A percentile compares a stretch with the other conserved stretches of the same genome.
Conservation (phyloP, 2,797 vertebrate species). For the Neoniphon sammara region DNA sequence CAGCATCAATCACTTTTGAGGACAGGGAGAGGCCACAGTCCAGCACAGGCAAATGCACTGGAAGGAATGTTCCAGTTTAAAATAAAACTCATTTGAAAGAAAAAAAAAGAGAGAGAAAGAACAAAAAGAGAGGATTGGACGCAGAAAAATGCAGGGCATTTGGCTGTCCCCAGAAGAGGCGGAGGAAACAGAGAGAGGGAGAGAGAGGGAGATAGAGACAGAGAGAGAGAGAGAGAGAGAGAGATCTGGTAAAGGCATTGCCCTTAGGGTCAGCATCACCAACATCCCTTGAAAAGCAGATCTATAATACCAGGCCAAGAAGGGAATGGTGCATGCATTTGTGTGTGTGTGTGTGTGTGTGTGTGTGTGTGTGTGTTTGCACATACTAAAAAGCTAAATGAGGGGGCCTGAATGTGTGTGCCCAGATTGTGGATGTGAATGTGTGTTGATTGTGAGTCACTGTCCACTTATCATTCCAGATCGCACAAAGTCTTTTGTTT, state of each 20-base stretch:
- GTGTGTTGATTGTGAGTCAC: slow-evolving; percentile 26
- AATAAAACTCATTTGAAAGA: slow-evolving; percentile 72
- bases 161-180: slow-evolving; percentile 57
- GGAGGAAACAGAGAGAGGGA: slow-evolving; percentile 14
- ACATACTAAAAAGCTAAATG: slow-evolving; percentile 8
- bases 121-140: slow-evolving; percentile 43
- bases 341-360: slow-evolving; percentile 30
- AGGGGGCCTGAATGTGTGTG: slow-evolving; percentile 28
- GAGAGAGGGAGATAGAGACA: slow-evolving; percentile 2
- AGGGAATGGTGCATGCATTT: slow-evolving; percentile 18
- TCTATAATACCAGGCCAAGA: slow-evolving; percentile 44
- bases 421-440: slow-evolving; percentile 37
- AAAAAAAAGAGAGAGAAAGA: slow-evolving; percentile 30
- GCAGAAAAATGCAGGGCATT: slow-evolving; percentile 70
- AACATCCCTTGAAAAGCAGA: slow-evolving; percentile 55
- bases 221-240: slow-evolving; percentile 68
- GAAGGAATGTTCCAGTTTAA: slow-evolving; percentile 84
- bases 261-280: slow-evolving; percentile 78
- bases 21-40: slow-evolving; percentile 76
- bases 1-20: slow-evolving; percentile 79
- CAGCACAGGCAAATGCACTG: slow-evolving; percentile 78
- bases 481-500: slow-evolving; percentile 59
- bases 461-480: slow-evolving; percentile 27
- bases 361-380: slow-evolving; percentile 23
- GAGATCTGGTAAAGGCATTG: slow-evolving; percentile 91